phyloP scores from a whole-genome alignment of 2,113 vertebrate species.

The Epinephelus cyanopodus region DNA sequence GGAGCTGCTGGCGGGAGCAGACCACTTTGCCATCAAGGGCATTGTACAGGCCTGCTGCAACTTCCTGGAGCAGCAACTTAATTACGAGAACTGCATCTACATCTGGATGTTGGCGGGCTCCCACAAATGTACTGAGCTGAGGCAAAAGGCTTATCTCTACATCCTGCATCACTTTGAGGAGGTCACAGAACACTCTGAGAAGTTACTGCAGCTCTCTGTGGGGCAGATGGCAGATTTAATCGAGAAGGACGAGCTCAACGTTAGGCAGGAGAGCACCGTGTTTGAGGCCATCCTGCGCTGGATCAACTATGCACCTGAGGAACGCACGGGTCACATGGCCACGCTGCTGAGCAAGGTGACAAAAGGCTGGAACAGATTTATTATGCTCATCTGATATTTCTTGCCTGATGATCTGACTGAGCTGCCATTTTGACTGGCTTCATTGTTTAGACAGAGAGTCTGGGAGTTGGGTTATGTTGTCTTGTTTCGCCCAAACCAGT shows the following conservation, averaged over 20 bases:
- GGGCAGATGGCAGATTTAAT: slow-evolving; percentile 84
- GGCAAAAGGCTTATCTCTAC: slow-evolving; percentile 79
- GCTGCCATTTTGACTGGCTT: no score
- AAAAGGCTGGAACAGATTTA: neutral
- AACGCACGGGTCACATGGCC: slow-evolving; percentile 22
- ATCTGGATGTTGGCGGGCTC: slow-evolving; percentile 79
- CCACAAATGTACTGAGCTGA: slow-evolving; percentile 77
- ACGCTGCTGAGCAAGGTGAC: slow-evolving; percentile 29
- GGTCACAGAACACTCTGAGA: slow-evolving; percentile 66
- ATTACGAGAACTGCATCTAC: slow-evolving; percentile 77
- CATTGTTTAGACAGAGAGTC: no score
- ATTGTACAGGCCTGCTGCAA: slow-evolving; percentile 82
- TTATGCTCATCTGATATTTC: neutral
- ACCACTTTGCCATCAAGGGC: slow-evolving; percentile 83
- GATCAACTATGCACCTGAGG: slow-evolving; percentile 9
- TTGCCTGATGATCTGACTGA: neutral
- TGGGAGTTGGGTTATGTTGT: no score
- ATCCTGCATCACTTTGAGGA: slow-evolving; percentile 87
- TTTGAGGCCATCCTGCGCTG: slow-evolving; percentile 60
- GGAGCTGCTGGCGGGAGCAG: slow-evolving; percentile 81
- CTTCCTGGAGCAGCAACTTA: slow-evolving; percentile 85
- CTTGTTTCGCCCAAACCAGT: no score
- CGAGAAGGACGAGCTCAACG: slow-evolving; percentile 54
- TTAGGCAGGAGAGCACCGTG: slow-evolving; percentile 34
- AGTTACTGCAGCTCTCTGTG: slow-evolving; percentile 84